phyloP scores from a whole-genome alignment of 2,797 vertebrate genomes.

The Sparus aurata region DNA sequence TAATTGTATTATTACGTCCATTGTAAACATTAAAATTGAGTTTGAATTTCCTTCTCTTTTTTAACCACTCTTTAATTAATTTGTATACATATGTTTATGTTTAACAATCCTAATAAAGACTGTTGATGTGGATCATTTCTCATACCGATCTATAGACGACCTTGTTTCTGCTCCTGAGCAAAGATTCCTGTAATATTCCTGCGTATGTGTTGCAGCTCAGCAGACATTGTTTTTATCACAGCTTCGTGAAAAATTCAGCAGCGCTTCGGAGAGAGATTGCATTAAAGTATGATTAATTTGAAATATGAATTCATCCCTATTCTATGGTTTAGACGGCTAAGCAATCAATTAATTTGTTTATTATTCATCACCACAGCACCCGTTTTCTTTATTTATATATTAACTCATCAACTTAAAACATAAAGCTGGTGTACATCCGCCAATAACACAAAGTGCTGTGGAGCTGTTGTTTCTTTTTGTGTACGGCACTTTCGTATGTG shows the following conservation, averaged over 20 bases:
- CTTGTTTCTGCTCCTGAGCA: no score
- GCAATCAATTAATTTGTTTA: slow-evolving; percentile 23
- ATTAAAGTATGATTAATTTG: slow-evolving; percentile 20
- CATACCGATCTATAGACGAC: no score
- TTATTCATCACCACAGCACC: slow-evolving; percentile 4
- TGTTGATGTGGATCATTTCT: not conserved
- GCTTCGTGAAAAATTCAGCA: not conserved
- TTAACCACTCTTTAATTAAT: no score
- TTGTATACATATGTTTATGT: not conserved
- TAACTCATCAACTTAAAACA: slow-evolving; percentile 12
- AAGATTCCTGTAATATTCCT: no score
- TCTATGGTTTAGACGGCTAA: slow-evolving; percentile 8
- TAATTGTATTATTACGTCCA: no score
- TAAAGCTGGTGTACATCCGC: not conserved
- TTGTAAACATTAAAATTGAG: no score
- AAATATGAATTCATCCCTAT: slow-evolving; percentile 24
- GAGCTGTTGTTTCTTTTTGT: not conserved
- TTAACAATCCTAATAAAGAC: not conserved
- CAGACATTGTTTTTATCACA: not conserved
- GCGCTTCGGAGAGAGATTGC: not conserved
- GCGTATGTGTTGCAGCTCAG: no score
- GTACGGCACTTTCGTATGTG: not conserved
- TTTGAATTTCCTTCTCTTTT: no score
- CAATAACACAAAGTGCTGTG: not conserved
- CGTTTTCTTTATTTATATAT: not conserved